A percentile compares a stretch with the other conserved stretches of the same genome.
Conservation (phyloP, 2,888 invertebrate species). For the Hyposoter dolosus region DNA sequence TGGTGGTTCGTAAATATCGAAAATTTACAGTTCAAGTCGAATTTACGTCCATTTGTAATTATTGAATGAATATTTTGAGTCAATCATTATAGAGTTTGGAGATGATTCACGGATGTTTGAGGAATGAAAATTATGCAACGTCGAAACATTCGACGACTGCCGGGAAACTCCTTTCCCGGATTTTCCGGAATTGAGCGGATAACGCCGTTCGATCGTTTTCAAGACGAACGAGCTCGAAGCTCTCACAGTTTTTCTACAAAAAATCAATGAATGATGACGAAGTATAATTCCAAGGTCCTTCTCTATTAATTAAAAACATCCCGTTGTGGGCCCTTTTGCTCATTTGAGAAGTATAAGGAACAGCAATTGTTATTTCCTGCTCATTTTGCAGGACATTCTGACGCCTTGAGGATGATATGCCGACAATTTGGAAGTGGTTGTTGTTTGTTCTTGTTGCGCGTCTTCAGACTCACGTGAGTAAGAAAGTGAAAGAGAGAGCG, state of each 20-base stretch:
- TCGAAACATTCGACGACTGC: background rate
- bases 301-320: background rate
- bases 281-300: constrained; percentile 16
- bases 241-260: background rate
- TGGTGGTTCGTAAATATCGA: background rate
- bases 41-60: background rate
- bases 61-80: background rate
- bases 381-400: background rate
- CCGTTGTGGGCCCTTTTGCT: constrained; percentile 66
- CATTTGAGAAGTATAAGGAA: constrained; percentile 56
- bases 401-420: constrained; percentile 1
- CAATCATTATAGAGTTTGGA: background rate
- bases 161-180: background rate
- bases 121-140: background rate
- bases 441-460: constrained; percentile 15
- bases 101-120: background rate
- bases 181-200: background rate
- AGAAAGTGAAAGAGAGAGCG: constrained; percentile 10
- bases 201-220: background rate
- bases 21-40: background rate
- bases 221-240: background rate
- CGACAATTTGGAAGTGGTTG: background rate
- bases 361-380: constrained; percentile 46
- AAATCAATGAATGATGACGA: constrained; percentile 17
- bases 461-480: background rate